Percentiles rank a stretch among this genome's conserved stretches.
Evolutionary conservation across 1,140 invertebrate genomes (phyloP).

Genomic region (Plectrocnemia conspersa): DNA sequence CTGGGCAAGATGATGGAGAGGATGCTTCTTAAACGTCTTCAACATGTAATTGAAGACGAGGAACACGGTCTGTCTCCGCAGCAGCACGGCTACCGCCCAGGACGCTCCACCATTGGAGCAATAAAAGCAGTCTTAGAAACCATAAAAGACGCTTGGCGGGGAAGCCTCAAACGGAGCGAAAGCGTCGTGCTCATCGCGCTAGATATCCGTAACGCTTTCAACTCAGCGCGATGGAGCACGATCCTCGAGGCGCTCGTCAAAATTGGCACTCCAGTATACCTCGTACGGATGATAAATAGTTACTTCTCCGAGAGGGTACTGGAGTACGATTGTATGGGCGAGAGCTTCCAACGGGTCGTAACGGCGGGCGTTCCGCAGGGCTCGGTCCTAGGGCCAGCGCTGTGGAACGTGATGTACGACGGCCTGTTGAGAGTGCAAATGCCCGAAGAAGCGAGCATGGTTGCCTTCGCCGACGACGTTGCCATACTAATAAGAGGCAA

Average conservation of each 20-base stretch:
- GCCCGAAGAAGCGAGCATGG: slow-evolving; percentile 20
- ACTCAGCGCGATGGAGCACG: slow-evolving; percentile 19
- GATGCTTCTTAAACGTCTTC: slow-evolving; percentile 32
- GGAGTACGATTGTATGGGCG: too few relatives aligned
- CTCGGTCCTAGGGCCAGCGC: too few relatives aligned
- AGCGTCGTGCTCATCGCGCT: slow-evolving; percentile 21
- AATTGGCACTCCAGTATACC: too few relatives aligned
- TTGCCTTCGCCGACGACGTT: too few relatives aligned
- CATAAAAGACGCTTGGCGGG: slow-evolving; percentile 1
- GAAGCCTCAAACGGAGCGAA: slow-evolving; percentile 9
- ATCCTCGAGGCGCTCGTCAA: too few relatives aligned
- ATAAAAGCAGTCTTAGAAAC: slow-evolving; percentile 13
- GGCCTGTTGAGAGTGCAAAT: slow-evolving; percentile 34
- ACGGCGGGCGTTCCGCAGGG: slow-evolving; percentile 36
- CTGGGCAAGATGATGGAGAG: slow-evolving; percentile 36
- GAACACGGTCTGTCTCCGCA: slow-evolving; percentile 19
- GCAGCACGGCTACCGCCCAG: slow-evolving; percentile 35
- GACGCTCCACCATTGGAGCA: slow-evolving; percentile 34
- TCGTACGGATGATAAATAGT: too few relatives aligned
- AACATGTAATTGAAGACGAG: slow-evolving; percentile 16
- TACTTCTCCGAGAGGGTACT: too few relatives aligned
- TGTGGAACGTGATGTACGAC: slow-evolving; percentile 40
- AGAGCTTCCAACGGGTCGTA: not conserved
- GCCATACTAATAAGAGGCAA: slow-evolving; percentile 18
- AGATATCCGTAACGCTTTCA: slow-evolving; percentile 32